Evolutionary conservation across 2,888 invertebrate species (phyloP).

Genomic region (Cremastobaeus sp.): DNA sequence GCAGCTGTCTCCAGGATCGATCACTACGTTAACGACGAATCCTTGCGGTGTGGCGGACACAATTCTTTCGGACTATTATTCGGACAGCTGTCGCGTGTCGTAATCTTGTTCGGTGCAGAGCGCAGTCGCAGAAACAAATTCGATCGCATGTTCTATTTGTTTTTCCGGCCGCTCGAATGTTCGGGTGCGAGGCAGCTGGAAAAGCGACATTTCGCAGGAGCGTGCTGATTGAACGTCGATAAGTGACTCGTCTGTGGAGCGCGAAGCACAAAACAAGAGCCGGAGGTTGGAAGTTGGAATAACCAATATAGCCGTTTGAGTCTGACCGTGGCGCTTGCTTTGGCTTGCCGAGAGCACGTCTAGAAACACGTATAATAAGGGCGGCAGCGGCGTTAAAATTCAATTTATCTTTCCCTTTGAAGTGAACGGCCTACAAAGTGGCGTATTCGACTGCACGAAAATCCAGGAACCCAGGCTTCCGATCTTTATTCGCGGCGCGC

Average conservation of each 20-base stretch:
- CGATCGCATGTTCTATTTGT: too few relatives aligned
- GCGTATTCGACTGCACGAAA: constrained; percentile 45
- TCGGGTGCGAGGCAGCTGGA: too few relatives aligned
- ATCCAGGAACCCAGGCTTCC: constrained; percentile 54
- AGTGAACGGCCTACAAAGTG: constrained; percentile 60
- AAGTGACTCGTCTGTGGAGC: too few relatives aligned
- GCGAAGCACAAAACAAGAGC: constrained; percentile 27
- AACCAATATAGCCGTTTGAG: constrained; percentile 39
- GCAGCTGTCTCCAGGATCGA: constrained; percentile 44
- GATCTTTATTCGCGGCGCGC: constrained; percentile 53
- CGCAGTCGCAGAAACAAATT: too few relatives aligned
- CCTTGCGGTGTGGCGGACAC: constrained; percentile 35
- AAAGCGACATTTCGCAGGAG: too few relatives aligned
- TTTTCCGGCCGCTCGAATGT: too few relatives aligned
- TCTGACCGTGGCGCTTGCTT: constrained; percentile 38
- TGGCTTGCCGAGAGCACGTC: constrained; percentile 45
- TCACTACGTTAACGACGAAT: constrained; percentile 39
- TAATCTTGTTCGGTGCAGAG: too few relatives aligned
- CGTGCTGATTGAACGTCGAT: too few relatives aligned
- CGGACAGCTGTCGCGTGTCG: constrained; percentile 43
- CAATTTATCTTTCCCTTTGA: constrained; percentile 67
- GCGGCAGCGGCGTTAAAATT: constrained; percentile 64
- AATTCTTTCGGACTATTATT: constrained; percentile 39
- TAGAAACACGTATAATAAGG: constrained; percentile 56
- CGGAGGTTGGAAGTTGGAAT: constrained; percentile 23